Base-by-base conservation (phyloP, 2,113 vertebrate genomes). In the Lanius collurio region DNA sequence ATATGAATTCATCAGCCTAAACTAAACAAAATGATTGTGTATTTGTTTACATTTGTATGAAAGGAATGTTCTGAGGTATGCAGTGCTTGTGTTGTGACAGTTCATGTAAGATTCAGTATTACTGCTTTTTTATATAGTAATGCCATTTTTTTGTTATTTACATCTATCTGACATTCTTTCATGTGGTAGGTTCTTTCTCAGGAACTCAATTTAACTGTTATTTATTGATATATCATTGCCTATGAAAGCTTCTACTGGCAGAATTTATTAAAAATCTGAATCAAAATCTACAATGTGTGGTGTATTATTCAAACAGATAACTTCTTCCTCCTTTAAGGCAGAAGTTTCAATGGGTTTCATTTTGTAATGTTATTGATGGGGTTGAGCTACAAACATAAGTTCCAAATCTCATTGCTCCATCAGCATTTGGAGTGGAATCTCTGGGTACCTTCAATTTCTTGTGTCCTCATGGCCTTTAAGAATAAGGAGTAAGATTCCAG, bases 71-170 rank as follows among this genome's bases (percentile, higher is more conserved):
- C 98, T 95, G 96, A 96, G 97, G 97, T 98, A 98, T 98, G 98
- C 98, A 98, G 98, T 98, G 98, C 98, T 98, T 98, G 98, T 98
- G 97, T 96, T 97, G 98, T 98, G 98, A 98, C 98, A 98, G 98
- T 98, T 98, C 98, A 98, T 98, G 98, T 99, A 98, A 99, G 98
- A 98, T 99, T 98, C 98, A 99, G 98, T 98, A 98, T 98, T 98
- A 98, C 83, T 52, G 95, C 97, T 97, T 96, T 97, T 97, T 97
- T 96, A 96, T 96, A 97, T 97, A 97, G 97, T 96, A 95, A 97
- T 90, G 96, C 97, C 96, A 73, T 98, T 97, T 96, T 87, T 96
- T 88, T 98, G 94, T 97, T 97, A 98, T 97, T 97, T 97, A 96
- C 96, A 98, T 97, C 90, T 95, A 97, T 97, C 97, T 97, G 97